Conservation (phyloP, 2,797 vertebrate species). For the Gadopsis bispinosus region DNA sequence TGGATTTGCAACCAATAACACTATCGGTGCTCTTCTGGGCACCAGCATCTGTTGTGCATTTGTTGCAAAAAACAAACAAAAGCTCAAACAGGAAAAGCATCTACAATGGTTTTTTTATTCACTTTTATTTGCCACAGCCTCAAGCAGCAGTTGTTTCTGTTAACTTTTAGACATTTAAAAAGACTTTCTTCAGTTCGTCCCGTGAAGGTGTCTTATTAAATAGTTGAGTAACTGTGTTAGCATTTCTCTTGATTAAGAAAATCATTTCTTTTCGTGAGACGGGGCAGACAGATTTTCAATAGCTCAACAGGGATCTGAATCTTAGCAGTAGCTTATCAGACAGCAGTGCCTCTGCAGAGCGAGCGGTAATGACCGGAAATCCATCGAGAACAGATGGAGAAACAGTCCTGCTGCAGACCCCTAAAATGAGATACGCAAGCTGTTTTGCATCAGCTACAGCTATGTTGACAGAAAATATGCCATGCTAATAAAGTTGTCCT, state of each 20-base stretch:
- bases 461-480: not conserved
- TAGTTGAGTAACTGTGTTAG: slow-evolving; percentile 9
- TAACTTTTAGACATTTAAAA: slow-evolving; percentile 8
- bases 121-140: not conserved
- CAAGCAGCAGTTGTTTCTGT: not conserved
- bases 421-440: not conserved
- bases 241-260: slow-evolving; percentile 20
- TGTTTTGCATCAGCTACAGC: slow-evolving; percentile 10
- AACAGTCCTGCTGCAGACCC: not conserved
- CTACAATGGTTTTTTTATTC: not conserved
- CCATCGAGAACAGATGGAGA: not conserved
- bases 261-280: not conserved
- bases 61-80: not conserved
- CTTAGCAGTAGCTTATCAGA: slow-evolving; percentile 11
- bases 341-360: not conserved
- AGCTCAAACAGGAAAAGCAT: slow-evolving; percentile 1
- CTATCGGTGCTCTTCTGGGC: not conserved
- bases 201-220: slow-evolving; percentile 27
- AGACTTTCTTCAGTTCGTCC: not conserved
- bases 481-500: not conserved
- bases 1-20: not conserved
- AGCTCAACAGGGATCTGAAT: slow-evolving; percentile 23
- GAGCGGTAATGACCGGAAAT: slow-evolving; percentile 9
- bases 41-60: not conserved
- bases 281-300: slow-evolving; percentile 10